Base-by-base conservation (phyloP, 2,888 invertebrate genomes). In the Tricholauxania praeusta region DNA sequence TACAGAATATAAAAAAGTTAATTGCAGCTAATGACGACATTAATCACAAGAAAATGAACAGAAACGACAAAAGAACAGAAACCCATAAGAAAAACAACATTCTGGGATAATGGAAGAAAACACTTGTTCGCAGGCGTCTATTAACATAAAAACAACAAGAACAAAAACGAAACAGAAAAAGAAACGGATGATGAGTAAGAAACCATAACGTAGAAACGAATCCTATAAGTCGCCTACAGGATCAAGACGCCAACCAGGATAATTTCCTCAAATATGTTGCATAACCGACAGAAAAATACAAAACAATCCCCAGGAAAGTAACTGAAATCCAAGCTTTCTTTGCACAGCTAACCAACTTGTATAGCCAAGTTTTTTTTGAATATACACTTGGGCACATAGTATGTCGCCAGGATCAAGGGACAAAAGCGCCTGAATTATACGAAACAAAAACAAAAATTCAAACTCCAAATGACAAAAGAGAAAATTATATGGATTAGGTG, bases 1-100 rank as follows among this genome's bases (percentile, higher is more conserved):
- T 47, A 15, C 53, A 63, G 53, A 73, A 70, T 72, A 67, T 79
- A 78, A 78, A 78, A 82, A 83, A 83, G 81, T 84, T 84, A 84
- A 84, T 84, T 85, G 85, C 84, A 82, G 83, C 84, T 84, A 84
- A 84, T 84, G 84, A 84, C 84, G 82, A 82, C 83, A 84, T 84
- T 84, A 84, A 85, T 85, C 84, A 85, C 81, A 84, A 80, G 80
- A 83, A 84, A 83, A 84, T 85, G 80, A 83, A 84, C 80, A 79
- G 74, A 72, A 78, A 82, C 77, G 83, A 80, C 79, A 81, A 82
- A 55, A 19, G 60, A 60, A 53, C 62, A 64, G 17, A 74, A 22
- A 62, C 19, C 12, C 39, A 49, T 49, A 57, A 67, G 49, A 60
- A 74, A 72, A 55, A 49, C n/a, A 71, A 48, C 14, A 72, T 55